These are phyloP conservation scores for Anarrhichthys ocellatus DNA, from an alignment of 2,113 vertebrate species.

Conservation along the genomic window DNA sequence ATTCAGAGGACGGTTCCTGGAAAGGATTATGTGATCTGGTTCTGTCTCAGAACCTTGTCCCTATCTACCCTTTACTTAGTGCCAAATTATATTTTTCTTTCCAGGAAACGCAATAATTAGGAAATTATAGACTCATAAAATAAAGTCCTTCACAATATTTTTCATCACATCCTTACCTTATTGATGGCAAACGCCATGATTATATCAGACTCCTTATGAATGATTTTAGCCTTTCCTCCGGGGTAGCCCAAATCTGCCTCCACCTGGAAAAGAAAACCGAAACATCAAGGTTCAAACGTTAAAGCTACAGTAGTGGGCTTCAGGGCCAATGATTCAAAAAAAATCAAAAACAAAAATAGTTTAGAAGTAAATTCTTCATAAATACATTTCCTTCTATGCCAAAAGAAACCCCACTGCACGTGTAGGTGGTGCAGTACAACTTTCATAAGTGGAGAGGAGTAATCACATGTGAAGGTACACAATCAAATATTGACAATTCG, in stretches of 20 bases:
- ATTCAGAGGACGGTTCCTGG: not conserved
- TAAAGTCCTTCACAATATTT: not conserved
- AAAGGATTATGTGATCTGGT: not conserved
- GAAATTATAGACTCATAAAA: not conserved
- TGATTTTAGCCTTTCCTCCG: slow-evolving; percentile 96
- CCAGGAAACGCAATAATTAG: not conserved
- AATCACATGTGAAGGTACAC: slow-evolving; percentile 6
- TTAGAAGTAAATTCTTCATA: not conserved
- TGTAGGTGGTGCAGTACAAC: not conserved
- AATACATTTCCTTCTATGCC: not conserved
- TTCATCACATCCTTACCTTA: slow-evolving; percentile 84
- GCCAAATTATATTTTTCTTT: not conserved
- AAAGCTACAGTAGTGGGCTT: not conserved
- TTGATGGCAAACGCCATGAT: slow-evolving; percentile 99
- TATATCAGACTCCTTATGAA: slow-evolving; percentile 99
- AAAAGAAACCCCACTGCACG: not conserved
- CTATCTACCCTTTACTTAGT: not conserved
- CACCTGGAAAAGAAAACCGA: slow-evolving; percentile 85
- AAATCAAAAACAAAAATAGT: not conserved
- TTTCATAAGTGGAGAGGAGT: slow-evolving; percentile 2
- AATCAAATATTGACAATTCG: slow-evolving; percentile 5
- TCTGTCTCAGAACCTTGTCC: not conserved
- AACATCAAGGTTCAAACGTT: slow-evolving; percentile 1
- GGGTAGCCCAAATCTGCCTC: slow-evolving; percentile 98
- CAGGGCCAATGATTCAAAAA: not conserved